phyloP scores from a whole-genome alignment of 2,888 invertebrate genomes.

The Dione juno region DNA sequence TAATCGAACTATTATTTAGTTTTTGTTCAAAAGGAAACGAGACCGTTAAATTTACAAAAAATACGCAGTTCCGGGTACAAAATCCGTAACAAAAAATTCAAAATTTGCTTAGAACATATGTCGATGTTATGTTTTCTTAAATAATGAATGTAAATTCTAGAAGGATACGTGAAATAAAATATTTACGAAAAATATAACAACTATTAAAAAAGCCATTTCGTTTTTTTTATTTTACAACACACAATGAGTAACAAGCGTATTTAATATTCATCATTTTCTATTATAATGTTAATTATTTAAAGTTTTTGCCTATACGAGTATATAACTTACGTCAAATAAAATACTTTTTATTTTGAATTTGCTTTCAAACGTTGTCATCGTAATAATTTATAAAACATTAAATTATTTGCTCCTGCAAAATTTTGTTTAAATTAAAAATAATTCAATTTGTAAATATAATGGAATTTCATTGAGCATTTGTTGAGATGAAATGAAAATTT shows the following conservation, averaged over 20 bases:
- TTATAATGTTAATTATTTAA: slow-evolving; percentile 4
- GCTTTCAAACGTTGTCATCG: slow-evolving; percentile 3
- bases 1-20: slow-evolving; percentile 8
- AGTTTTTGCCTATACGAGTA: background rate
- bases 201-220: background rate
- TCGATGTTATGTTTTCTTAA: slow-evolving; percentile 36
- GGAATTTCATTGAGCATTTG: slow-evolving; percentile 42
- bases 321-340: background rate
- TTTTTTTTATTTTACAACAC: slow-evolving; percentile 12
- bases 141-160: slow-evolving; percentile 20
- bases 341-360: background rate
- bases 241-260: background rate
- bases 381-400: slow-evolving; percentile 15
- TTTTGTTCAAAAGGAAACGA: slow-evolving; percentile 8
- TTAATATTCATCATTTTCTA: background rate
- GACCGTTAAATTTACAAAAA: slow-evolving; percentile 51
- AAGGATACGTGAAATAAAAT: background rate
- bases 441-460: slow-evolving; percentile 28
- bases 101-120: slow-evolving; percentile 42
- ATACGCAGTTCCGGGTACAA: slow-evolving; percentile 45
- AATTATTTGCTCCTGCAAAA: slow-evolving; percentile 7
- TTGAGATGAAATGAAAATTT: slow-evolving; percentile 44
- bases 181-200: background rate
- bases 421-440: background rate
- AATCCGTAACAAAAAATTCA: slow-evolving; percentile 33